These are phyloP conservation scores for Cheilosia urbana DNA, from an alignment of 2,888 invertebrate genomes.

Conservation along the genomic window DNA sequence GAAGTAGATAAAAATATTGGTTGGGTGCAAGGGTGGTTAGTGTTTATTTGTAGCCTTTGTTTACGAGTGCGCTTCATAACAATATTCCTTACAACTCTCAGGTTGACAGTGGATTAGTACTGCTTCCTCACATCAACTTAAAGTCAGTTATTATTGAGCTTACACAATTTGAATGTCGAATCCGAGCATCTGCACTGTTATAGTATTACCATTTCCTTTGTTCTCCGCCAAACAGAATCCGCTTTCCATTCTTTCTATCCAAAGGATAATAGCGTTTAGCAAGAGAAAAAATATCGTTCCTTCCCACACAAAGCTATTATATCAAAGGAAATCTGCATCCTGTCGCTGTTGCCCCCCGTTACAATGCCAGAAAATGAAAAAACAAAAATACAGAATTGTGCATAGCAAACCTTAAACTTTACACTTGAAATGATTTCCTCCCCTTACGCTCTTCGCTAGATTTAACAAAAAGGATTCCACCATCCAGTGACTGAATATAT, in stretches of 20 bases:
- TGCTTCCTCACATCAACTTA: too few relatives aligned
- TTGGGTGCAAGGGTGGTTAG: too few relatives aligned
- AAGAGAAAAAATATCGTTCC: not conserved
- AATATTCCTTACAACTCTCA: too few relatives aligned
- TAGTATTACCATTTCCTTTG: not conserved
- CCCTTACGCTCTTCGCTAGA: not conserved
- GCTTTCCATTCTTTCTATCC: not conserved
- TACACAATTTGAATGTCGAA: too few relatives aligned
- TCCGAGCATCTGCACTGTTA: not conserved
- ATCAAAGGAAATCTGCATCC: constrained; percentile 40
- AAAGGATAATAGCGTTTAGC: constrained; percentile 23
- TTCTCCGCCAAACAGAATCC: not conserved
- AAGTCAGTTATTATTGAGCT: too few relatives aligned
- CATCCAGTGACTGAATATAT: not conserved
- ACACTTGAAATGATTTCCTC: constrained; percentile 32
- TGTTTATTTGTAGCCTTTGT: too few relatives aligned
- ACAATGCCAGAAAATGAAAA: constrained; percentile 1
- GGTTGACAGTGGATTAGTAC: too few relatives aligned
- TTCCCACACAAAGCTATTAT: not conserved
- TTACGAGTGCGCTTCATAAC: too few relatives aligned
- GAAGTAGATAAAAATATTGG: too few relatives aligned
- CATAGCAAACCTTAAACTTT: constrained; percentile 35
- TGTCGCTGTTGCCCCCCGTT: constrained; percentile 9
- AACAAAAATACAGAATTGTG: constrained; percentile 5
- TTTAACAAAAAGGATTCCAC: constrained; percentile 18